Conservation (phyloP, 2,113 vertebrate species). For the Lontra canadensis region DNA sequence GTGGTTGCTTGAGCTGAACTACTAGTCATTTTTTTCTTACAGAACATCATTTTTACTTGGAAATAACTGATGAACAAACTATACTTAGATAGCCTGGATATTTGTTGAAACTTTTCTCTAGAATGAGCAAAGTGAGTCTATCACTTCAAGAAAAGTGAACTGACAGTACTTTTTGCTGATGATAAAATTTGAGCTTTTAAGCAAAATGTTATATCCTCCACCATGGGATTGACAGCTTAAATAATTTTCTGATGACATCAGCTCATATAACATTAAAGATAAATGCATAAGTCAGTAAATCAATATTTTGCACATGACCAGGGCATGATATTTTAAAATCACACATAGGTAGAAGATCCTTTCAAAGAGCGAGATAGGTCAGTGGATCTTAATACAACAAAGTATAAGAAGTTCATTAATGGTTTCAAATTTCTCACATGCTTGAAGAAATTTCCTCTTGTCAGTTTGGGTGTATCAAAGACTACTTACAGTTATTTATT, state of each 20-base stretch:
- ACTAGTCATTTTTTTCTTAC: background rate
- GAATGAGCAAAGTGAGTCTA: conserved; percentile 24
- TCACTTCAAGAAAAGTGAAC: conserved; percentile 8
- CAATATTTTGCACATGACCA: background rate
- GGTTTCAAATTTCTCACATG: background rate
- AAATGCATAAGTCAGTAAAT: background rate
- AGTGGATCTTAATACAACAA: conserved; percentile 11
- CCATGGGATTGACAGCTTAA: background rate
- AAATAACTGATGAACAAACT: background rate
- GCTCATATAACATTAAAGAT: conserved; percentile 37
- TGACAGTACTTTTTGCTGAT: background rate
- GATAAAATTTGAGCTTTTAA: conserved; percentile 27
- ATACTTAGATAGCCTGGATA: background rate
- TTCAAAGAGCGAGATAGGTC: background rate
- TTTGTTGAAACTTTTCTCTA: conserved; percentile 38
- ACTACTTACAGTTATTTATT: conserved; percentile 20
- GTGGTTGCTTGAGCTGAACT: background rate
- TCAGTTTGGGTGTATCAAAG: conserved; percentile 9
- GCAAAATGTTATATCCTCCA: background rate
- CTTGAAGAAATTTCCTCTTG: conserved; percentile 30
- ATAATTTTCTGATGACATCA: conserved; percentile 40
- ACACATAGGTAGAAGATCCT: background rate
- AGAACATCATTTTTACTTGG: conserved; percentile 44
- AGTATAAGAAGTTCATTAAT: background rate
- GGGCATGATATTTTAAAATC: background rate